Conservation (phyloP, 2,888 invertebrate genomes). For the Metellina segmentata region DNA sequence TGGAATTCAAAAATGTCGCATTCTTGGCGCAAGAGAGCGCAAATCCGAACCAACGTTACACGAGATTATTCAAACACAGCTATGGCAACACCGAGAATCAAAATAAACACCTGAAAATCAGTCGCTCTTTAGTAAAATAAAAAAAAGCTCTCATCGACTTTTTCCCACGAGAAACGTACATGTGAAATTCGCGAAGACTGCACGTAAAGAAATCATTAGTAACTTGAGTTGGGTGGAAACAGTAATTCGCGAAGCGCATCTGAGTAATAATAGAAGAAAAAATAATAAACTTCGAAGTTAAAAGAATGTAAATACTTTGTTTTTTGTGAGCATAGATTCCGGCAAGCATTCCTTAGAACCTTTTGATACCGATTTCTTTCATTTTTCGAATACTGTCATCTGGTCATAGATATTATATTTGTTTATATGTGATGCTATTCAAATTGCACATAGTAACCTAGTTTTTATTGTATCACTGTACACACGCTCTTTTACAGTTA, state of each 20-base stretch:
- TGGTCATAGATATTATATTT: no score
- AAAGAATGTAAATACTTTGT: background rate
- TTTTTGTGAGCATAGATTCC: background rate
- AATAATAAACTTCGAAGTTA: background rate
- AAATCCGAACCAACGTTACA: background rate
- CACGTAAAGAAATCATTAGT: slow-evolving; percentile 53
- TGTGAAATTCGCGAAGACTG: slow-evolving; percentile 25
- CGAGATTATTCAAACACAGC: background rate
- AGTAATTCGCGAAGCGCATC: slow-evolving; percentile 3
- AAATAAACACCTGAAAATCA: slow-evolving; percentile 13
- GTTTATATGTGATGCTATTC: no score
- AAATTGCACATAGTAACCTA: no score
- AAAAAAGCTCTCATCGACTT: slow-evolving; percentile 28
- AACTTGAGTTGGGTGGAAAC: slow-evolving; percentile 29
- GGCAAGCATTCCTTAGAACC: background rate
- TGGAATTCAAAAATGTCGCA: no score
- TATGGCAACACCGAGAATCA: background rate
- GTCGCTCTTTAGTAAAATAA: slow-evolving; percentile 20
- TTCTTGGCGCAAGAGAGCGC: background rate
- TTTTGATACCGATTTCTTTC: no score
- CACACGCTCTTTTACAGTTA: no score
- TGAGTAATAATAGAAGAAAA: background rate
- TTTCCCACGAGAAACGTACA: slow-evolving; percentile 16
- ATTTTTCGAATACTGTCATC: no score
- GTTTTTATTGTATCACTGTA: no score